Evolutionary conservation across 2,113 vertebrate species (phyloP).

Genomic region (Lanius ludovicianus): DNA sequence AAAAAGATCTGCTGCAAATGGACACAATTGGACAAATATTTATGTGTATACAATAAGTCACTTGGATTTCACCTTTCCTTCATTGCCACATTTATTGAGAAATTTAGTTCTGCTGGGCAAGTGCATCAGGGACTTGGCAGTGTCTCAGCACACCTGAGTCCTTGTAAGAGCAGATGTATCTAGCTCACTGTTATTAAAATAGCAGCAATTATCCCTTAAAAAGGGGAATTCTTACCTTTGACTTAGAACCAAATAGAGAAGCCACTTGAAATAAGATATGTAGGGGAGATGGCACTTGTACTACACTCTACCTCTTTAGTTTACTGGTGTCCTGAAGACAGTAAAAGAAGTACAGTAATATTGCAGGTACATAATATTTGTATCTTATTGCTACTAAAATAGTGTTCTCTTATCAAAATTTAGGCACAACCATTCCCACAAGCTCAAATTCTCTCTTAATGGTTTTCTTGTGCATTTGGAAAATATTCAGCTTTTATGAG

Average conservation of each 20-base stretch:
- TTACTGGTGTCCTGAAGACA: background rate
- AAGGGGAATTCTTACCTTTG: background rate
- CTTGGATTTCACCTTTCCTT: background rate
- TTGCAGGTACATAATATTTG: background rate
- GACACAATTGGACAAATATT: background rate
- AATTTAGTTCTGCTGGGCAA: background rate
- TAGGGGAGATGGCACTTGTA: background rate
- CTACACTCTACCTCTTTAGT: background rate
- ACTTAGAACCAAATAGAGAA: background rate
- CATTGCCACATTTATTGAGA: background rate
- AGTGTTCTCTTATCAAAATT: background rate
- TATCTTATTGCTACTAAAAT: background rate
- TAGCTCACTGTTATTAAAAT: background rate
- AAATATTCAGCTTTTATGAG: background rate
- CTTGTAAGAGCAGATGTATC: fast-evolving
- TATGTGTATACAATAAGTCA: background rate
- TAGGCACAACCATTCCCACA: background rate
- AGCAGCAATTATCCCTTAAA: background rate
- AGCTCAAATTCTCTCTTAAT: background rate
- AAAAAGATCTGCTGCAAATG: background rate
- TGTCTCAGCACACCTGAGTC: background rate
- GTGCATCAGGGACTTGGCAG: background rate
- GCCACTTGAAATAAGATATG: fast-evolving
- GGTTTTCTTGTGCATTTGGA: background rate
- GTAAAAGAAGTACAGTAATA: background rate